A percentile compares a stretch with the other conserved stretches of the same genome.
Evolutionary conservation across 2,888 invertebrate species (phyloP).

Genomic region (Lypha dubia): DNA sequence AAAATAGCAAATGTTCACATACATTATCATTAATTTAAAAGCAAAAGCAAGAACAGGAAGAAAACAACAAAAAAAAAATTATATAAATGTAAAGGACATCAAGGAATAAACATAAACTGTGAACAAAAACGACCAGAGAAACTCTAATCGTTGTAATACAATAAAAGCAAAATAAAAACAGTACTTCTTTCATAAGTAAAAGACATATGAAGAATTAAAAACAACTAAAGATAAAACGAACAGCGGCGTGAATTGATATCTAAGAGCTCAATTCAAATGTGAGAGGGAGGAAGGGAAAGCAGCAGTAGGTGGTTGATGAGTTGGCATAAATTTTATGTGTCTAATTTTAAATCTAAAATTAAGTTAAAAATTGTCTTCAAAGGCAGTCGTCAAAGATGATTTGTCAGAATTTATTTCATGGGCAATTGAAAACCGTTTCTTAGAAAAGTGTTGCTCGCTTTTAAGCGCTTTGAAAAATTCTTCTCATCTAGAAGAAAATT

Average conservation of each 20-base stretch:
- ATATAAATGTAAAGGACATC: slow-evolving; percentile 6
- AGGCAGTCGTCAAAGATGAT: too few species aligned
- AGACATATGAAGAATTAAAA: neutral
- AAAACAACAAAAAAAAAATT: too few species aligned
- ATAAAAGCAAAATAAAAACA: neutral
- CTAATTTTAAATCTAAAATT: too few species aligned
- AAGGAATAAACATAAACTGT: slow-evolving; percentile 2
- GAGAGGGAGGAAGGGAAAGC: too few species aligned
- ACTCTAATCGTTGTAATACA: neutral
- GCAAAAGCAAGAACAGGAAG: neutral
- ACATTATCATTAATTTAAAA: slow-evolving; percentile 18
- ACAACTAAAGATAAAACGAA: neutral
- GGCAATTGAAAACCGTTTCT: too few species aligned
- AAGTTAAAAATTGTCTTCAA: too few species aligned
- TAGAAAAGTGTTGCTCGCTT: too few species aligned
- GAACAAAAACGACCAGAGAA: neutral
- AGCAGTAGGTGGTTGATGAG: too few species aligned
- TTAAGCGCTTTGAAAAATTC: too few species aligned
- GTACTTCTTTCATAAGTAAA: neutral
- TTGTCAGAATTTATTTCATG: too few species aligned
- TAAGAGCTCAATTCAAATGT: neutral
- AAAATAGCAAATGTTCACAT: slow-evolving; percentile 10
- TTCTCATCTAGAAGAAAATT: too few species aligned
- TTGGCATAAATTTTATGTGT: too few species aligned
- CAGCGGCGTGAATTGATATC: neutral